Conservation (phyloP, 2,797 vertebrate genomes). For the Chrosomus eos region DNA sequence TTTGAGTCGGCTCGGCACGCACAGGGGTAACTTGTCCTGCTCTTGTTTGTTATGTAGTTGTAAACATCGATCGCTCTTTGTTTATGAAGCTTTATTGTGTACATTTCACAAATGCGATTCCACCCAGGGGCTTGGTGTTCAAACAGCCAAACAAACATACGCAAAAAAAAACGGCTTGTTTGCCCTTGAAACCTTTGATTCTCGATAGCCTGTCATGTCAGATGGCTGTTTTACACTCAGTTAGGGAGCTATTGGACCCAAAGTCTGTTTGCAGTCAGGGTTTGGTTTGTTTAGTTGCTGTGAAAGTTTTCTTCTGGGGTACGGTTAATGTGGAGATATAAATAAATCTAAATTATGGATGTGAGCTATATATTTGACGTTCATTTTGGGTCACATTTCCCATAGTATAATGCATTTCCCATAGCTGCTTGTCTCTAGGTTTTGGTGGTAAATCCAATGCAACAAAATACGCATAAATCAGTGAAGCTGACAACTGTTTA, state of each 20-base stretch:
- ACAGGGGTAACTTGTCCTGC: constrained; percentile 16
- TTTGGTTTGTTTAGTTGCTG: constrained; percentile 14
- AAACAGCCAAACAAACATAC: constrained; percentile 24
- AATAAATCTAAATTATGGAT: neutral
- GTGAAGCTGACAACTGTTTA: neutral
- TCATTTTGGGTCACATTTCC: neutral
- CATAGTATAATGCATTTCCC: neutral
- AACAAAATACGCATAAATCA: neutral
- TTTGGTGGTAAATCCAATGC: neutral
- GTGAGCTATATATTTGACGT: neutral
- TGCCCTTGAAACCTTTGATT: constrained; percentile 43
- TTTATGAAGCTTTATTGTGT: constrained; percentile 48
- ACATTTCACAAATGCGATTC: constrained; percentile 25
- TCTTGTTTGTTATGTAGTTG: constrained; percentile 40
- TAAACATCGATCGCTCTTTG: constrained; percentile 47
- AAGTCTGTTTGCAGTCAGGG: constrained; percentile 11
- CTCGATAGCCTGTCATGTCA: constrained; percentile 24
- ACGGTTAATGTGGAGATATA: neutral
- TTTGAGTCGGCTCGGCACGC: constrained; percentile 10
- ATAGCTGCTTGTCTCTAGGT: neutral
- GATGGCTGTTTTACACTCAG: constrained; percentile 24
- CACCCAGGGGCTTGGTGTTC: constrained; percentile 21
- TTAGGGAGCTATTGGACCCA: constrained; percentile 4
- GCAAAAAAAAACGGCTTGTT: neutral
- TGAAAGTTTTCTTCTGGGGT: constrained; percentile 13